Evolutionary conservation across 2,888 invertebrate species (phyloP).

Genomic region (Portevinia maculata): DNA sequence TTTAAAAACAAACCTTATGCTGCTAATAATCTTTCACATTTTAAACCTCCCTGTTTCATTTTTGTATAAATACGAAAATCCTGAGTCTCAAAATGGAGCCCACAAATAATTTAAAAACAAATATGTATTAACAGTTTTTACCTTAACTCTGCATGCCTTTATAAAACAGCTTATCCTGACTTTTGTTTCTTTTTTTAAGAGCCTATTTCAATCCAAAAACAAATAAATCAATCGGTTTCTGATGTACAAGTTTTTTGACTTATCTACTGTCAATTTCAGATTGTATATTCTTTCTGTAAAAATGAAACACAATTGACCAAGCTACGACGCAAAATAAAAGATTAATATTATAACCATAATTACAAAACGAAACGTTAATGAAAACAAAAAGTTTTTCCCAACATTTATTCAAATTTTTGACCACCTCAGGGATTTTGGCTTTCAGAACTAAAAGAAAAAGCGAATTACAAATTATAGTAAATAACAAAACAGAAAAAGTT

Average conservation of each 20-base stretch:
- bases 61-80: too few species aligned
- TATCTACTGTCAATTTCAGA: slow-evolving; percentile 54
- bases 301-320: slow-evolving; percentile 61
- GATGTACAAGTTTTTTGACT: slow-evolving; percentile 67
- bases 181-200: slow-evolving; percentile 2
- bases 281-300: slow-evolving; percentile 43
- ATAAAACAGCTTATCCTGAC: background rate
- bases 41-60: too few species aligned
- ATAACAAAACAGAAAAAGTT: slow-evolving; percentile 22
- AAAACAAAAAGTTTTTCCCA: slow-evolving; percentile 39
- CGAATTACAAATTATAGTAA: slow-evolving; percentile 22
- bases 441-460: slow-evolving; percentile 59
- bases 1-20: too few species aligned
- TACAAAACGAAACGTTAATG: slow-evolving; percentile 19
- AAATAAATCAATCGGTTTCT: slow-evolving; percentile 64
- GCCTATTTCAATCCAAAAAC: slow-evolving; percentile 40
- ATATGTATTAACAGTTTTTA: background rate
- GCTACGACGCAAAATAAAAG: slow-evolving; percentile 38
- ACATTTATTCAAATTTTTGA: slow-evolving; percentile 54
- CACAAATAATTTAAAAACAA: background rate
- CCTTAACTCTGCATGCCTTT: slow-evolving; percentile 6
- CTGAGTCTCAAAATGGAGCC: background rate
- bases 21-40: too few species aligned
- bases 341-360: slow-evolving; percentile 34
- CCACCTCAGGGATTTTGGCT: slow-evolving; percentile 74